These are phyloP conservation scores for Habropoda laboriosa DNA, from an alignment of 1,140 invertebrate species.

Conservation along the genomic window DNA sequence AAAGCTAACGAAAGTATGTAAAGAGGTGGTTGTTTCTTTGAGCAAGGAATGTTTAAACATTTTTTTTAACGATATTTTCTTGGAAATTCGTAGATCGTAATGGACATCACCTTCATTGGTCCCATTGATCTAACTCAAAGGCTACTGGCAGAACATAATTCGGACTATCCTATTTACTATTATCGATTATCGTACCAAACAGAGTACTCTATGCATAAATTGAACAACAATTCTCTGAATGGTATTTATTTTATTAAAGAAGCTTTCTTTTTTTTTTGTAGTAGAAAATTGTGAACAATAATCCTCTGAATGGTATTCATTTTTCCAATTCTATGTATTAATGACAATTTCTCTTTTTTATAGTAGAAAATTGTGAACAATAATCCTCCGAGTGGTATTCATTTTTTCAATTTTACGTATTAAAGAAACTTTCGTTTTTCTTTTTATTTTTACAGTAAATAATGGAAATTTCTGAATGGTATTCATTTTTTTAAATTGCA, in stretches of 20 bases:
- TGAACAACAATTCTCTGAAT: conserved; percentile 31
- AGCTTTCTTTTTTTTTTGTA: too few relatives aligned
- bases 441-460: too few relatives aligned
- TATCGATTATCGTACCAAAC: conserved; percentile 58
- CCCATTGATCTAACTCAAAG: conserved; percentile 52
- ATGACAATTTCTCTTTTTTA: too few relatives aligned
- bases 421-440: not conserved
- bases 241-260: conserved; percentile 36
- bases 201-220: conserved; percentile 40
- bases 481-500: too few relatives aligned
- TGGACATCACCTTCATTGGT: conserved; percentile 29
- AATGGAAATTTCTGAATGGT: conserved; percentile 50
- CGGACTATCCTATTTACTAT: conserved; percentile 45
- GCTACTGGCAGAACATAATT: conserved; percentile 12
- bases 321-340: too few relatives aligned
- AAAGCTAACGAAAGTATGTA: not conserved
- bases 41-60: too few relatives aligned
- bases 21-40: not conserved
- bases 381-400: conserved; percentile 43
- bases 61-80: too few relatives aligned
- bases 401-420: too few relatives aligned
- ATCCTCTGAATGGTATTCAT: conserved; percentile 47
- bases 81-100: conserved; percentile 18
- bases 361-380: too few relatives aligned
- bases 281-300: too few relatives aligned